Evolutionary conservation across 2,888 invertebrate species (phyloP).

Genomic region (Polydrusus pterygomalis): DNA sequence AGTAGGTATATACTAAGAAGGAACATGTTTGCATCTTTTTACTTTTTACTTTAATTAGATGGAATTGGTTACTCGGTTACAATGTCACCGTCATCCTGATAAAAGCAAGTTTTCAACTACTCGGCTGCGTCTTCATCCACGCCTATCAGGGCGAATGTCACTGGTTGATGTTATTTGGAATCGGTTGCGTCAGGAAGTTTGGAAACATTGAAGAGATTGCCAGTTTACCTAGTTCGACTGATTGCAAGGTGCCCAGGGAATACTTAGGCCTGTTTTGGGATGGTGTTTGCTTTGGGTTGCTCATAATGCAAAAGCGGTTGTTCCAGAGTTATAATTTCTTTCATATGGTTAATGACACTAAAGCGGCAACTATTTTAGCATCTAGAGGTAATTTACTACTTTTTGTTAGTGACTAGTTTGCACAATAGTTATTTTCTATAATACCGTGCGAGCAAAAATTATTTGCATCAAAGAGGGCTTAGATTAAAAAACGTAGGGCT

Average conservation of each 20-base stretch:
- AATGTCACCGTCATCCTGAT: constrained; percentile 91
- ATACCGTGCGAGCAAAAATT: too few relatives aligned
- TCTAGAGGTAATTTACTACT: constrained; percentile 78
- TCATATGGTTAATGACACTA: constrained; percentile 95
- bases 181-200: constrained; percentile 90
- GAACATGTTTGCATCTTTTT: too few relatives aligned
- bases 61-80: constrained; percentile 93
- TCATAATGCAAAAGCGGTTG: constrained; percentile 92
- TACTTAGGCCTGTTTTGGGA: constrained; percentile 96
- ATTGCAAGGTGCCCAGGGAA: constrained; percentile 84
- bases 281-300: constrained; percentile 93
- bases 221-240: constrained; percentile 57
- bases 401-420: neutral
- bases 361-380: constrained; percentile 95
- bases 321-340: constrained; percentile 98
- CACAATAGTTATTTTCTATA: too few relatives aligned
- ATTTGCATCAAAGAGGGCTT: too few relatives aligned
- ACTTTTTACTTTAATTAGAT: constrained; percentile 73
- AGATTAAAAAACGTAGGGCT: too few relatives aligned
- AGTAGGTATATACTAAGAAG: too few relatives aligned
- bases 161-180: constrained; percentile 89
- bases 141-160: constrained; percentile 76
- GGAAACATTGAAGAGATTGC: constrained; percentile 67
- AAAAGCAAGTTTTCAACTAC: constrained; percentile 91
- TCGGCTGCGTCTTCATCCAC: constrained; percentile 90